Evolutionary conservation across 35 echinoderm and acorn worm species (phyloP).

Genomic region (Acanthaster planci): DNA sequence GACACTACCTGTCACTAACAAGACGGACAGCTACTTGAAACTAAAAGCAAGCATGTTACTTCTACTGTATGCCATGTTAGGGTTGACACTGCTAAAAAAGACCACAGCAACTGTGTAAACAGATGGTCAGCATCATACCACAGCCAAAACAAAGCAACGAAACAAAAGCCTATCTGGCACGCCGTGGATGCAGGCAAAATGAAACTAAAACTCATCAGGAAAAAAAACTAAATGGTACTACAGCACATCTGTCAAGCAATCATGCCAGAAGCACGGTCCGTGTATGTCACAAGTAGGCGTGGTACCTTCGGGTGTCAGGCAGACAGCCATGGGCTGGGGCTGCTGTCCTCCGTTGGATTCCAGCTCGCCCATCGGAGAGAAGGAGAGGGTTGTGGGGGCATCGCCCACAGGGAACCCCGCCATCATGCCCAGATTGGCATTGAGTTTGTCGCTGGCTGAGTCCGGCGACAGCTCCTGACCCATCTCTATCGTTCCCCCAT

Average conservation of each 20-base stretch:
- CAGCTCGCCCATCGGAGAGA: constrained; percentile 1
- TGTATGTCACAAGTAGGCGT: neutral
- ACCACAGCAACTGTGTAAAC: too few species aligned
- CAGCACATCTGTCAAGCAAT: neutral
- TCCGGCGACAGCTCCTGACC: neutral
- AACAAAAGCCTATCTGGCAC: too few species aligned
- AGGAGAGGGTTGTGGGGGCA: neutral
- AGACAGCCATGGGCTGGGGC: constrained; percentile 3
- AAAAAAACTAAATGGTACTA: too few species aligned
- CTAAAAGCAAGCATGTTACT: too few species aligned
- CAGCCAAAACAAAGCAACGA: too few species aligned
- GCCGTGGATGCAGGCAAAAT: too few species aligned
- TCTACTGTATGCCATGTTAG: too few species aligned
- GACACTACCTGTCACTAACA: too few species aligned
- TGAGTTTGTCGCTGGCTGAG: constrained; percentile 17
- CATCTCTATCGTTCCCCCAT: neutral
- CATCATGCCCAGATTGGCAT: constrained; percentile 3
- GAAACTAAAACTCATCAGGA: too few species aligned
- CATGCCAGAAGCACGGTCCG: neutral
- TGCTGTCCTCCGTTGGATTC: neutral
- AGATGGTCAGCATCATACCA: too few species aligned
- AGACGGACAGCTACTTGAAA: too few species aligned
- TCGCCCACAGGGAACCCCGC: neutral
- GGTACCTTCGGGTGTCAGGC: neutral
- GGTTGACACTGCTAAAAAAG: too few species aligned